These are phyloP conservation scores for Caprella mutica DNA, from an alignment of 2,888 invertebrate species.

Conservation along the genomic window DNA sequence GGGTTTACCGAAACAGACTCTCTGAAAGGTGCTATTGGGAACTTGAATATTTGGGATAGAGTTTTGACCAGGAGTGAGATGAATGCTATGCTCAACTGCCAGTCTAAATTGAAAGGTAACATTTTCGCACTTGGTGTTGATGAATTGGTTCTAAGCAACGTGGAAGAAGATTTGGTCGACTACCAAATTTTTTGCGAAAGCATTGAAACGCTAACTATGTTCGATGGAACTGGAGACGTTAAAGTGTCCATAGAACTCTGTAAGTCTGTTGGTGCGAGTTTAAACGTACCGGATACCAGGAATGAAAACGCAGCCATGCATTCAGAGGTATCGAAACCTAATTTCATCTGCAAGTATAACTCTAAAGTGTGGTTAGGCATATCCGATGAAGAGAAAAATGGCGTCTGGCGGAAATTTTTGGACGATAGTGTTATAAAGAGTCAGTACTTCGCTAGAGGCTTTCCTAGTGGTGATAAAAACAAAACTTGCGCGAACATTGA, in stretches of 20 bases:
- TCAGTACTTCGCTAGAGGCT: not conserved
- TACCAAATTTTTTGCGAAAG: not conserved
- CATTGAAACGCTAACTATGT: not conserved
- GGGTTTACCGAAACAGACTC: not conserved
- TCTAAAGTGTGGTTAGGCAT: constrained; percentile 2
- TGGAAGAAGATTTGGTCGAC: not conserved
- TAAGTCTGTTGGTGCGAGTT: not conserved
- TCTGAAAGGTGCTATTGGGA: not conserved
- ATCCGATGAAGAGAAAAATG: constrained; percentile 3
- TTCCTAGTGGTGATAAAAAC: not conserved
- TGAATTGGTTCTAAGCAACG: not conserved
- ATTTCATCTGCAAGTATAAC: not conserved
- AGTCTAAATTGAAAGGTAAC: not conserved
- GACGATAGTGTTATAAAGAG: not conserved
- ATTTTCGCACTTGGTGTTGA: not conserved
- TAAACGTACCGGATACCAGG: not conserved
- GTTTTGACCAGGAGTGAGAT: not conserved
- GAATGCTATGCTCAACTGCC: not conserved
- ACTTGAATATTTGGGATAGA: not conserved
- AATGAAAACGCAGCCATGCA: not conserved
- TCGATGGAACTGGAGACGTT: not conserved
- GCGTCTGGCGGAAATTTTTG: not conserved
- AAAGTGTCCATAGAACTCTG: not conserved
- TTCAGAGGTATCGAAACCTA: not conserved
- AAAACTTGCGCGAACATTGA: not conserved